Base-by-base conservation (phyloP, 2,888 invertebrate genomes). In the Cremastinae sp. region DNA sequence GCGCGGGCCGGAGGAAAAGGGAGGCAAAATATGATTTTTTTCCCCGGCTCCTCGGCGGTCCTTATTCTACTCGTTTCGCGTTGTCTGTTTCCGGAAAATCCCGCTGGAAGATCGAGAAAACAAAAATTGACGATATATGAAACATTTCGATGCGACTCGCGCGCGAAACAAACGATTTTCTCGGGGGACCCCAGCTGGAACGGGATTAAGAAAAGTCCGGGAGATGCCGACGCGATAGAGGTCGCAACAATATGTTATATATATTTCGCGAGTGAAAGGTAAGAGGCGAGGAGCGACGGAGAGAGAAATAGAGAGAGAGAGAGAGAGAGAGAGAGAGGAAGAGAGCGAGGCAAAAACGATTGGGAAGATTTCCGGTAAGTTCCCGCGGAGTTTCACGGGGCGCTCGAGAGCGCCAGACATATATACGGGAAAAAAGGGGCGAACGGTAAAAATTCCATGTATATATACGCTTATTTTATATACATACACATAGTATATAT, bases 131-230 rank as follows among this genome's bases (percentile, higher is more conserved):
- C 34, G 62, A 54, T 62, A 45, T 61, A 72, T 64, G 75, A 72
- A 75, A 58, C 75, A 75, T 75, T 75, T 72, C 72, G 53, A 75
- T 75, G 75, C 72, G 68, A 53, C 75, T 62, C 75, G 72, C 58
- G 69, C 56, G 18, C 62, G 41, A 53, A 68, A 56, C 56, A 49
- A 75, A 75, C 72, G 72, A 72, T 72, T 75, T 41, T 58, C 61
- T 22, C 58, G 38, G 58, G 68, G 62, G 75, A 68, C 68, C n/a
- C 68, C 75, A 75, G 71, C 72, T 72, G 75, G 45, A 72, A 68
- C 72, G 62, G 72, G 72, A 75, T 75, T 75, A 72, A 75, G 61
- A 66, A 66, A 66, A 68, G 75, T 72, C 75, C 53, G 62, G 62
- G 56, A 72, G 43, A 61, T 20, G 62, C 56, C 54, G 34, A 1